Percentiles rank a stretch among this genome's conserved stretches.
These are phyloP conservation scores for Dryobates pubescens DNA, from an alignment of 2,797 vertebrate species.

Conservation along the genomic window DNA sequence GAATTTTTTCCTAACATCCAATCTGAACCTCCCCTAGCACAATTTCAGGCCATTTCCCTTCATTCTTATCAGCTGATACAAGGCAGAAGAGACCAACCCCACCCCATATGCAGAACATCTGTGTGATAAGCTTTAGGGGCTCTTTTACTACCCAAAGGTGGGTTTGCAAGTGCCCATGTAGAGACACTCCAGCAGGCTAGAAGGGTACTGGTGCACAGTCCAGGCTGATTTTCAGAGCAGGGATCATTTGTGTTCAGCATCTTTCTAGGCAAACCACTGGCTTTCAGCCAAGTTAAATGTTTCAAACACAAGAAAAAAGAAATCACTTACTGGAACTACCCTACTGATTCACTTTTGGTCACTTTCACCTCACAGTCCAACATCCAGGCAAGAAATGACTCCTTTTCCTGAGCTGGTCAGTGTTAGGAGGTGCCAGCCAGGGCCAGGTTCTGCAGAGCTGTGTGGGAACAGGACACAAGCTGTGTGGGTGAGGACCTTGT, in stretches of 20 bases:
- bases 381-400: conserved; percentile 25
- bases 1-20: no score
- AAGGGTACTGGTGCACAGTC: not conserved
- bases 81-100: no score
- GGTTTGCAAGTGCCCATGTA: not conserved
- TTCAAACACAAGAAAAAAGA: conserved; percentile 20
- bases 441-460: not conserved
- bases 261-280: conserved; percentile 28
- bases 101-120: not conserved
- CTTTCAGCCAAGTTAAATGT: not conserved
- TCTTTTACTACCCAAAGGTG: not conserved
- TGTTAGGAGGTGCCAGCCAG: not conserved
- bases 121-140: not conserved
- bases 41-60: no score
- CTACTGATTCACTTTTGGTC: conserved; percentile 22
- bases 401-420: conserved; percentile 37
- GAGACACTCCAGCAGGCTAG: not conserved
- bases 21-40: no score
- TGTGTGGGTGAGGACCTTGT: not conserved
- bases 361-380: conserved; percentile 14
- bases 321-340: conserved; percentile 49
- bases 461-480: not conserved
- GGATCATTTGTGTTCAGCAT: not conserved
- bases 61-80: no score
- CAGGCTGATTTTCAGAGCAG: not conserved